Evolutionary conservation across 2,797 vertebrate genomes (phyloP), one percentile per base, ranked within the genome.

Genomic region (Epinephelus malabaricus): DNA sequence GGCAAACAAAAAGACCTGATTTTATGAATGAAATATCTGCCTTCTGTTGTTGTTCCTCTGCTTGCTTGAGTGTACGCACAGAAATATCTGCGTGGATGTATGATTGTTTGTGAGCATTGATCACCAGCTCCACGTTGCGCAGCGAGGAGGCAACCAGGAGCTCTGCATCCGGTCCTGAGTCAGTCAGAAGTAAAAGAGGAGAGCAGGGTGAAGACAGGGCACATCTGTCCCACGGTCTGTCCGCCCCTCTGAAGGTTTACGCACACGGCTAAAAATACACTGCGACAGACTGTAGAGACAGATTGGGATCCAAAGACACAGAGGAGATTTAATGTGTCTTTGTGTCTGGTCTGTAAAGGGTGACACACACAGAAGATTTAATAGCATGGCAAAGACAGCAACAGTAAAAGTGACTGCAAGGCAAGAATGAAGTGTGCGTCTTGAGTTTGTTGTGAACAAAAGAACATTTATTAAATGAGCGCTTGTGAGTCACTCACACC

Each of bases 401-500:
- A 51, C 43, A 61, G 46, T 59, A 19, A 66, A 68, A 60, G 14
- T 63, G 60, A 75, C 45, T 9, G 43, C 21, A 25, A 10, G 2
- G 15, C 27, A 17, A 58, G 67, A 51, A 64, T 46, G 15, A 80
- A 59, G 66, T 27, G 66, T 27, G 69, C 38, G 34, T 51, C 59
- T 71, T 60, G 13, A 73, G 61, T 77, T 83, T 71, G 69, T 65
- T 73, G 60, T 65, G 49, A 88, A 90, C 75, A 89, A 90, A 90
- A 76, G 78, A 70, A 61, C 55, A 69, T 15, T 71, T 74, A 71
- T 82, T 78, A 71, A 38, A 81, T 59, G 79, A 65, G 53, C 15
- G 17, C 17, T 18, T 61, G 49, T 93, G 89, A 92, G 46, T 92
- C 89, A 93, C 59, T 76, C 85, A 61, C 76, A 65, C 73, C 47